phyloP scores from a whole-genome alignment of 2,113 vertebrate species.

The Papio anubis region DNA sequence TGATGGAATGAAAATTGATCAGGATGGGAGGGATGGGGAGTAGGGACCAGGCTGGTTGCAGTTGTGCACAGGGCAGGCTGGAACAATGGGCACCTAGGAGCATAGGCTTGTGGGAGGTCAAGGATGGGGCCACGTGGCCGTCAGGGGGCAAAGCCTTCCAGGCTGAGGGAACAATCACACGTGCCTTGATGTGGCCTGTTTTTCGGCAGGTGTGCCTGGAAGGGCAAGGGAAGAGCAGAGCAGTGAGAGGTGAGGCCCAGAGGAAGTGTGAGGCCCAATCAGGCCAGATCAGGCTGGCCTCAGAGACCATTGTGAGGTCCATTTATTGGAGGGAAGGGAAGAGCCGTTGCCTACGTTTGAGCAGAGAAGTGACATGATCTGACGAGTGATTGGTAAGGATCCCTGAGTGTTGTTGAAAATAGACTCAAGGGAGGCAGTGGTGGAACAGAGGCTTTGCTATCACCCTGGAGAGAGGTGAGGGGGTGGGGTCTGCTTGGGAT shows the following conservation, averaged over 20 bases:
- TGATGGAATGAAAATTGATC: not conserved
- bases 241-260: not conserved
- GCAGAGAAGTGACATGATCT: not conserved
- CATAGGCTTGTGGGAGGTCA: not conserved
- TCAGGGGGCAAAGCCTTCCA: not conserved
- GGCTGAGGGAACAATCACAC: not conserved
- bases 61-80: too few relatives aligned
- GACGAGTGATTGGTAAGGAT: not conserved
- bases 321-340: not conserved
- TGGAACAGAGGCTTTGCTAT: not conserved
- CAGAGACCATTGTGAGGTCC: accelerated
- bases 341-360: accelerated
- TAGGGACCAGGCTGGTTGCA: not conserved
- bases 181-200: not conserved
- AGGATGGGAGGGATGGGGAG: not conserved
- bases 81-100: too few relatives aligned
- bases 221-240: not conserved
- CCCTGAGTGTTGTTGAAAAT: not conserved
- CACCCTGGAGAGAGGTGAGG: accelerated
- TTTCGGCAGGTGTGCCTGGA: too few relatives aligned
- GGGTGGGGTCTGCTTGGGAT: not conserved
- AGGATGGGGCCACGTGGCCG: not conserved
- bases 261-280: not conserved
- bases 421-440: not conserved
- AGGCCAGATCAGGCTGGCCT: too few relatives aligned